phyloP scores from a whole-genome alignment of 2,113 vertebrate genomes.

The Isurus oxyrinchus region DNA sequence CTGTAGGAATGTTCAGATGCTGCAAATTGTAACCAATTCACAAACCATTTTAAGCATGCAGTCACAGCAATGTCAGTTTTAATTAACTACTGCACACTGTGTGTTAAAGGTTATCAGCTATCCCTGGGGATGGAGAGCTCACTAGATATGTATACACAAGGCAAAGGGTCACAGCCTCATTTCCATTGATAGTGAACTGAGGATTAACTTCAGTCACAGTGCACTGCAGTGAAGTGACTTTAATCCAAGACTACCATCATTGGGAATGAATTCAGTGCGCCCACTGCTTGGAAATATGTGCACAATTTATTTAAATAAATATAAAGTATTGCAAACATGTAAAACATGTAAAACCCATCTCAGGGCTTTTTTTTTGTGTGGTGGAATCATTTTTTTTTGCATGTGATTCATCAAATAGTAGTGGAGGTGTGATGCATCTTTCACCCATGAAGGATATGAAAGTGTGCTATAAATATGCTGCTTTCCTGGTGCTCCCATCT shows the following conservation, averaged over 20 bases:
- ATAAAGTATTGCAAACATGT: neutral
- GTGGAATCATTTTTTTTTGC: neutral
- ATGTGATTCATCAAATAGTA: neutral
- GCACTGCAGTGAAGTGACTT: neutral
- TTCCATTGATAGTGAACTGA: neutral
- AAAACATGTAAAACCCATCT: neutral
- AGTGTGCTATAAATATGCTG: neutral
- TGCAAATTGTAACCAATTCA: neutral
- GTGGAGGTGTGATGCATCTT: neutral
- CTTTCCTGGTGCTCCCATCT: neutral
- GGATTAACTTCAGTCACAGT: neutral
- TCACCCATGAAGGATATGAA: neutral
- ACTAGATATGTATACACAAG: neutral
- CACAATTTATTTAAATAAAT: neutral
- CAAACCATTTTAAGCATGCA: neutral
- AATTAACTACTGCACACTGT: neutral
- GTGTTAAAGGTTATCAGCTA: slow-evolving; percentile 13
- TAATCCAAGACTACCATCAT: slow-evolving; percentile 2
- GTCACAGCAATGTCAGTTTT: slow-evolving; percentile 13
- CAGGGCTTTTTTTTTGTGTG: neutral
- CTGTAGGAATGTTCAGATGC: neutral
- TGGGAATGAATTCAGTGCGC: neutral
- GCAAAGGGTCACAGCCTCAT: neutral
- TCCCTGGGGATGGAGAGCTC: neutral
- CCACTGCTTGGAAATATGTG: neutral